Conservation (phyloP, 1,140 invertebrate species). For the Euura lappo region DNA sequence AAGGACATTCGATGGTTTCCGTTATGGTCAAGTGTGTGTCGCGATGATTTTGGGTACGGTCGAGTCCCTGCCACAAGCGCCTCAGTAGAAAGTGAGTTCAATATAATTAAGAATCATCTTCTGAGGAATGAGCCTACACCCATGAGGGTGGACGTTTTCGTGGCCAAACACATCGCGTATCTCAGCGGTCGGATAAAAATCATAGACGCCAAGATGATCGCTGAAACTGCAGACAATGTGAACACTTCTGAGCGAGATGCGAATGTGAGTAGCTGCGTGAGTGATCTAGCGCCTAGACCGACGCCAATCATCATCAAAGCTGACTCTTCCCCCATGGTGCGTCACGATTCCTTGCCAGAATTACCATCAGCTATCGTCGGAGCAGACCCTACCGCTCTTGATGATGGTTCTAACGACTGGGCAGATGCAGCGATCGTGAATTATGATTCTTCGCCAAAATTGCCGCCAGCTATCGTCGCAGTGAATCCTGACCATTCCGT, state of each 20-base stretch:
- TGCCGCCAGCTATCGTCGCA: no score
- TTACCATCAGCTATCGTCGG: no score
- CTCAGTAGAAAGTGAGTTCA: conserved; percentile 17
- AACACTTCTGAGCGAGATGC: neutral
- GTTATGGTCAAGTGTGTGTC: conserved; percentile 18
- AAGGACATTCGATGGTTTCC: conserved; percentile 10
- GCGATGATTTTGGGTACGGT: conserved; percentile 15
- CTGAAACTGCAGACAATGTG: neutral
- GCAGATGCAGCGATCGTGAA: no score
- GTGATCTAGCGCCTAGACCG: no score
- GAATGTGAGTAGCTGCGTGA: neutral
- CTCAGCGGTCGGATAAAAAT: neutral
- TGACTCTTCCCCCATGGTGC: no score
- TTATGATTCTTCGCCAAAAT: no score
- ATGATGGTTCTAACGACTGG: no score
- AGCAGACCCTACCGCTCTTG: no score
- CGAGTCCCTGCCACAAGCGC: conserved; percentile 21
- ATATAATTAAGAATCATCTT: conserved; percentile 16
- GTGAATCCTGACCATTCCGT: neutral
- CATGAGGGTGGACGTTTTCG: neutral
- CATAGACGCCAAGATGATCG: neutral
- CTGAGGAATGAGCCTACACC: neutral
- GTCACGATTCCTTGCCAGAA: no score
- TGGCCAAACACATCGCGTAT: neutral
- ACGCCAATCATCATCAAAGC: no score